Evolutionary conservation across 2,888 invertebrate genomes (phyloP).

Genomic region (Antheraea yamamai): DNA sequence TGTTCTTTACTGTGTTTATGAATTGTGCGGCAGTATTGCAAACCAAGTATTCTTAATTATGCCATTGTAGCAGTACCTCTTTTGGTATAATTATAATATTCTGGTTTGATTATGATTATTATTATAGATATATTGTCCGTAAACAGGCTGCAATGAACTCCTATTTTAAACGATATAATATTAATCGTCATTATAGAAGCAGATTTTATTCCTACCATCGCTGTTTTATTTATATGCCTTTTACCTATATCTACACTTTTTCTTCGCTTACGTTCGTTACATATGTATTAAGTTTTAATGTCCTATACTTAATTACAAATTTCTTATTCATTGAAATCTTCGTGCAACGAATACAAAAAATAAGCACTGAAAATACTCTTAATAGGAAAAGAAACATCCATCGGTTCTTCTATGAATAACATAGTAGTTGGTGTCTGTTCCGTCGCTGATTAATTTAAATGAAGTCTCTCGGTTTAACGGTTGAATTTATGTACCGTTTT

Average conservation of each 20-base stretch:
- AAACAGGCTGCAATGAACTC: too few species aligned
- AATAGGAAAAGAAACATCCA: neutral
- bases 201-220: neutral
- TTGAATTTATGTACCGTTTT: conserved; percentile 68
- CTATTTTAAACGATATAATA: neutral
- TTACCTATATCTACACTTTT: neutral
- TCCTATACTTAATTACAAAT: neutral
- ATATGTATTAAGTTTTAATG: neutral
- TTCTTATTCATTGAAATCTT: neutral
- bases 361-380: neutral
- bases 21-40: too few species aligned
- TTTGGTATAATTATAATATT: too few species aligned
- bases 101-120: too few species aligned
- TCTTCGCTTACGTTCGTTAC: neutral
- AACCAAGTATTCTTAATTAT: too few species aligned
- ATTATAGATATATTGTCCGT: too few species aligned
- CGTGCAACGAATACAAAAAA: neutral
- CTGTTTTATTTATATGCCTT: neutral
- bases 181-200: neutral
- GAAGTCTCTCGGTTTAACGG: conserved; percentile 62
- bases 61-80: too few species aligned
- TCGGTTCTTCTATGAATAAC: neutral
- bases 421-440: conserved; percentile 5
- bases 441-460: conserved; percentile 75
- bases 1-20: too few species aligned